Percentiles rank a stretch among this genome's conserved stretches.
These are phyloP conservation scores for Sus scrofa DNA, from an alignment of 2,113 vertebrate genomes.

Conservation along the genomic window DNA sequence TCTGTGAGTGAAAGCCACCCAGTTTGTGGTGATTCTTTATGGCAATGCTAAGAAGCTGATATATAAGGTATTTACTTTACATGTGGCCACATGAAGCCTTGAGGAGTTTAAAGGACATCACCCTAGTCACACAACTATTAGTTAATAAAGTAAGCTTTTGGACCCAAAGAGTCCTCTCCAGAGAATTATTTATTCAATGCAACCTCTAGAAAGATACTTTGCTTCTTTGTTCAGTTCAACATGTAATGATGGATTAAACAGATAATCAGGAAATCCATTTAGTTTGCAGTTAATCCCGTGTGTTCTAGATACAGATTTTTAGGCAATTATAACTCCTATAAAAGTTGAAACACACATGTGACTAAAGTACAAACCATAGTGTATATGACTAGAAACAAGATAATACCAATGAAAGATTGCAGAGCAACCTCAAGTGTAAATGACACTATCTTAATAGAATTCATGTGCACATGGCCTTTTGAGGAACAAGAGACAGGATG, in stretches of 20 bases:
- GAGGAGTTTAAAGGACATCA: neutral
- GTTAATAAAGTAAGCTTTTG: neutral
- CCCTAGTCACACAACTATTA: neutral
- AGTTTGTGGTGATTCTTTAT: neutral
- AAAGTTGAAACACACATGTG: neutral
- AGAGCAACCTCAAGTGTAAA: neutral
- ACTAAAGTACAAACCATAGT: neutral
- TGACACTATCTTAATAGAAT: neutral
- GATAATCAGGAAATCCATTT: neutral
- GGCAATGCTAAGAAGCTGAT: neutral
- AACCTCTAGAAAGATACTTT: neutral
- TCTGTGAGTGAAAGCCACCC: fast-evolving
- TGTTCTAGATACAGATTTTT: neutral
- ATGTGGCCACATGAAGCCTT: neutral
- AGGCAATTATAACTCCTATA: neutral
- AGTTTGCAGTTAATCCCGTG: neutral
- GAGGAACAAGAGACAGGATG: neutral
- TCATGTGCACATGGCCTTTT: neutral
- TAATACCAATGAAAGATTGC: neutral
- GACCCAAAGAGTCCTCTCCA: neutral
- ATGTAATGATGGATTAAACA: neutral
- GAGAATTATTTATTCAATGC: neutral
- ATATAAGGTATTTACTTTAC: neutral
- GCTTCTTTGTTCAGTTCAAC: neutral
- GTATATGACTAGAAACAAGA: neutral